phyloP scores from a whole-genome alignment of 1,140 invertebrate genomes.

The Drosophila arizonae region DNA sequence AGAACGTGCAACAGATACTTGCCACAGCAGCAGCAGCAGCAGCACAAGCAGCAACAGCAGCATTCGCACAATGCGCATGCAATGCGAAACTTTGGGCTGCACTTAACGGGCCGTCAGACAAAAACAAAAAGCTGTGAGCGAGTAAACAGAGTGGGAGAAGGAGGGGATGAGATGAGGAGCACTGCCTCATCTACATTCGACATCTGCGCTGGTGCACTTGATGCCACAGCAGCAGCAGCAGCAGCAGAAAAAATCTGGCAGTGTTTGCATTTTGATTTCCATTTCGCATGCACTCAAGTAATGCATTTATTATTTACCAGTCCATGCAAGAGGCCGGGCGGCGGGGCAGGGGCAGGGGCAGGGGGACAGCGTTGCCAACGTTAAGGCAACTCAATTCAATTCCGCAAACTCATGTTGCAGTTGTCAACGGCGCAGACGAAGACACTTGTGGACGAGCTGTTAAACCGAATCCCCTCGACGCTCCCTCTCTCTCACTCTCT shows the following conservation, averaged over 20 bases:
- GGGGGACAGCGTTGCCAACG: conserved; percentile 4
- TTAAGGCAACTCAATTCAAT: conserved; percentile 58
- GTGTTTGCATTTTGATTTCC: conserved; percentile 77
- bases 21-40: conserved; percentile 3
- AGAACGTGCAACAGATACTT: conserved; percentile 75
- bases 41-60: conserved; percentile 1
- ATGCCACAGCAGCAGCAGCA: conserved; percentile 33
- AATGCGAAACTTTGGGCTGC: conserved; percentile 60
- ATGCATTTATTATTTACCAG: conserved; percentile 79
- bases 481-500: background rate
- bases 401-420: conserved; percentile 72
- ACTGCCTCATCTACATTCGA: conserved; percentile 48
- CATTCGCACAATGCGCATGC: conserved; percentile 41
- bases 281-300: conserved; percentile 77
- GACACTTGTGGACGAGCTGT: conserved; percentile 53
- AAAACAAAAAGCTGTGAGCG: conserved; percentile 53
- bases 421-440: conserved; percentile 67
- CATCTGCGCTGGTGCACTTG: conserved; percentile 44
- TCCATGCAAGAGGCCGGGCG: conserved; percentile 24
- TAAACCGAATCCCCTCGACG: background rate
- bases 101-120: conserved; percentile 70
- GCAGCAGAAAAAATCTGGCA: conserved; percentile 65
- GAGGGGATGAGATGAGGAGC: conserved; percentile 3
- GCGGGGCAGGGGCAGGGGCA: background rate
- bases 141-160: background rate